Evolutionary conservation across 1,140 invertebrate species (phyloP).

Genomic region (Diorhabda carinulata): DNA sequence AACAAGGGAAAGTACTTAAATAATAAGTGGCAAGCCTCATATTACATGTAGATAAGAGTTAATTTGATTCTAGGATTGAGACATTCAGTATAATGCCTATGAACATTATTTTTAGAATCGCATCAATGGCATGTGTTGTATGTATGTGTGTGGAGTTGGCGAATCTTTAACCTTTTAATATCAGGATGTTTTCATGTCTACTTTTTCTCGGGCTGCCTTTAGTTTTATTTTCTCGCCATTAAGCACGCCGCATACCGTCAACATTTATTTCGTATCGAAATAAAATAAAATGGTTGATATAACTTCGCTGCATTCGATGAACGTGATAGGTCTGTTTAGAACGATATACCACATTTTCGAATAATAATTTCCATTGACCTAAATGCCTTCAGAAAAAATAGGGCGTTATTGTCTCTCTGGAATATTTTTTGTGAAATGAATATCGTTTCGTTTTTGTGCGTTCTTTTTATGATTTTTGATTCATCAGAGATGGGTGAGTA

Average conservation of each 20-base stretch:
- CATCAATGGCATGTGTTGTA: neutral
- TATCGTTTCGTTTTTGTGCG: neutral
- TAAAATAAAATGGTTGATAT: neutral
- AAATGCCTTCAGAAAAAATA: neutral
- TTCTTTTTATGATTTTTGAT: neutral
- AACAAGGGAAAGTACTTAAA: too few species aligned
- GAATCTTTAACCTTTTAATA: slow-evolving; percentile 2
- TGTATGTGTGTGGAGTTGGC: neutral
- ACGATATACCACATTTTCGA: neutral
- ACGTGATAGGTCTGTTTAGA: neutral
- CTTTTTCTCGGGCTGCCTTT: neutral
- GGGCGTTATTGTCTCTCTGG: neutral
- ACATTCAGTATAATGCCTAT: neutral
- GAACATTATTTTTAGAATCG: neutral
- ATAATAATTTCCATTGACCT: neutral
- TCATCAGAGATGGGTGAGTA: neutral
- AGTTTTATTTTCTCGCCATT: neutral
- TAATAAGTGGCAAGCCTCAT: too few species aligned
- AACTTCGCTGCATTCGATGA: neutral
- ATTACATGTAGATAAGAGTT: too few species aligned
- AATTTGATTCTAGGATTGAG: too few species aligned
- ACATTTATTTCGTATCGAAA: neutral
- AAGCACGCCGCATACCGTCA: neutral
- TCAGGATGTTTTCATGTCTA: neutral
- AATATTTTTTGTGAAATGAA: neutral